These are phyloP conservation scores for Ispidina lecontei DNA, from an alignment of 2,797 vertebrate genomes.

Conservation along the genomic window DNA sequence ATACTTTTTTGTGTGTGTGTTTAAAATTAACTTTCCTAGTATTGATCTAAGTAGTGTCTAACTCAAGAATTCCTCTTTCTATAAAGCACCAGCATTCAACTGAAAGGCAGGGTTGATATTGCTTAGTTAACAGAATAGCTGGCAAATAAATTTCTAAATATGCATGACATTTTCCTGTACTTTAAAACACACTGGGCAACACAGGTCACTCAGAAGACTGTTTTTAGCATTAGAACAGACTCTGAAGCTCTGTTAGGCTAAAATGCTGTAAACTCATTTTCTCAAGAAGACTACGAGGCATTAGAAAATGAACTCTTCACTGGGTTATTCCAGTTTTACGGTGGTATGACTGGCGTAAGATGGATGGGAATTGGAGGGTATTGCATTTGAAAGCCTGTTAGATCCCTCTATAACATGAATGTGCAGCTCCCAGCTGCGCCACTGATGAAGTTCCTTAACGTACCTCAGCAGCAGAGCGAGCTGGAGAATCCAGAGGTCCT, in stretches of 20 bases:
- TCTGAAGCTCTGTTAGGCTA: not conserved
- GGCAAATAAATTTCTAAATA: not conserved
- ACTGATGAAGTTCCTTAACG: not conserved
- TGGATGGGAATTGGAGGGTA: not conserved
- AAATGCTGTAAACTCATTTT: not conserved
- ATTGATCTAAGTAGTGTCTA: not conserved
- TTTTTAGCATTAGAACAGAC: not conserved
- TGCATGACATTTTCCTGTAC: not conserved
- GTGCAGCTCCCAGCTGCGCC: fast-evolving
- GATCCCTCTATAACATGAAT: fast-evolving
- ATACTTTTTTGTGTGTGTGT: not conserved
- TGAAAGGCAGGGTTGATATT: not conserved
- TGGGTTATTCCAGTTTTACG: not conserved
- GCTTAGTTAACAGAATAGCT: not conserved
- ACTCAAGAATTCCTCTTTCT: not conserved
- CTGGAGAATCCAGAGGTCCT: not conserved
- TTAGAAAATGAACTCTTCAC: not conserved
- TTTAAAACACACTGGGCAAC: not conserved
- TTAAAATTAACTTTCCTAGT: not conserved
- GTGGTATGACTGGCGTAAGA: not conserved
- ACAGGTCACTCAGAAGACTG: not conserved
- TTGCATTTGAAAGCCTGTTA: not conserved
- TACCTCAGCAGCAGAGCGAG: not conserved
- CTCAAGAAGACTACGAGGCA: not conserved
- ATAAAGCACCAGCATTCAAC: not conserved